phyloP scores from a whole-genome alignment of 1,140 invertebrate genomes.

The Papilio machaon region DNA sequence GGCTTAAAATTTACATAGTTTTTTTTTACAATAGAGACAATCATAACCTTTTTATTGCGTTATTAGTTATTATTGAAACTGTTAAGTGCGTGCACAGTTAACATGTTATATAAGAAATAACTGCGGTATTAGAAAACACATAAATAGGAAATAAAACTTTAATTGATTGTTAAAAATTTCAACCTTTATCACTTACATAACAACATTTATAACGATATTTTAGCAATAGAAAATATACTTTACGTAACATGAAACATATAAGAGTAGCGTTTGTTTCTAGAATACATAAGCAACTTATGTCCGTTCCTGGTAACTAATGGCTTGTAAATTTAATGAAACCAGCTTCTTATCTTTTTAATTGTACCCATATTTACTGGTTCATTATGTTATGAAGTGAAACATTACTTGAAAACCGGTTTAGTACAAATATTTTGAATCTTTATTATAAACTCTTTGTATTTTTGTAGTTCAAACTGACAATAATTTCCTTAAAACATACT shows the following conservation, averaged over 20 bases:
- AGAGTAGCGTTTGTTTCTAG: not conserved
- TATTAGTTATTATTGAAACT: not conserved
- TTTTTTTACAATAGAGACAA: not conserved
- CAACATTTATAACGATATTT: constrained; percentile 56
- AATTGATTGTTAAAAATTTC: constrained; percentile 57
- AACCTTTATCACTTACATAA: constrained; percentile 57
- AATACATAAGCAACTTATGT: not conserved
- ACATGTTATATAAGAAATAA: constrained; percentile 26
- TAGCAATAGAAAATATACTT: constrained; percentile 8
- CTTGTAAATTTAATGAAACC: constrained; percentile 11
- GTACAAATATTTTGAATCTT: not conserved
- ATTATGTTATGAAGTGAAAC: not conserved
- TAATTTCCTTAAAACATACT: not conserved
- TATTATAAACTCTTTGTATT: not conserved
- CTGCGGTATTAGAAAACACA: constrained; percentile 16
- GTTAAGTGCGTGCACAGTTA: not conserved
- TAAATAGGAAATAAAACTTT: constrained; percentile 46
- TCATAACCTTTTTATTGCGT: not conserved
- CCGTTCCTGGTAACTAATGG: not conserved
- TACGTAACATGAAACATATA: constrained; percentile 12
- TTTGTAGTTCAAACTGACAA: not conserved
- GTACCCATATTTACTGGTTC: not conserved
- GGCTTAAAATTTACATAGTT: no score
- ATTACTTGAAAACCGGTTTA: not conserved
- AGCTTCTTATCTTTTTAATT: constrained; percentile 9